Evolutionary conservation across 37 sponge, comb jelly and placozoan species (phyloP), one percentile per base, ranked within the genome.

Genomic region (Axinella damicornis): DNA sequence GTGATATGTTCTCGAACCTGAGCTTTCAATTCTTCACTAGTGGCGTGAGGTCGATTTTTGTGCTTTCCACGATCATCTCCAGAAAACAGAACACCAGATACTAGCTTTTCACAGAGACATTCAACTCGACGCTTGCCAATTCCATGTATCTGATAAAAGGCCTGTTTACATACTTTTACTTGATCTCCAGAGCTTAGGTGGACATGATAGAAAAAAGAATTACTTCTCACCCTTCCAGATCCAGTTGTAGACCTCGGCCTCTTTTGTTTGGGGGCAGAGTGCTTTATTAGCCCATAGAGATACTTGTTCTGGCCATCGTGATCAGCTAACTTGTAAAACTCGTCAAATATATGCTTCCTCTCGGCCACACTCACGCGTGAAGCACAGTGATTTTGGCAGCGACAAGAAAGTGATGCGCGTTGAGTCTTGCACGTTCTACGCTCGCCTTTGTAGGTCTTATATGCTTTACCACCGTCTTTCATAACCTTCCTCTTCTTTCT

Each of bases 261-360:
- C 56, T 67, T 4, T 41, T 35, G 9, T 65, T 41, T 34, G 24
- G 56, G 41, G 54, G 27, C 20, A 67, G 65, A 27, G 33, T 54
- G 37, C 31, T 68, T 33, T 2, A 74, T 74, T 12, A 46, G 46
- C 46, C 46, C 46, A 12, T 46, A 82, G 11, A 82, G 57, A 71
- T 82, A 82, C 72, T 82, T 82, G 53, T 82, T 82, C 39, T 82
- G 83, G 18, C 35, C 11, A 31, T 82, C 72, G 32, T 82, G 83
- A 46, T 46, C 71, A 41, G 24, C 73, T 32, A 82, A 62, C 37
- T 53, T 31, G 59, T 82, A 82, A 31, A 82, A 70, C 19, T 71
- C 83, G n/a, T n/a, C n/a, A n/a, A n/a, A n/a, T n/a, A n/a, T n/a
- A n/a, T n/a, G n/a, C n/a, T n/a, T n/a, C n/a, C n/a, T n/a, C n/a